Percentiles rank a stretch among this genome's conserved stretches.
Evolutionary conservation across 1,140 invertebrate genomes (phyloP).

Genomic region (Linepithema humile): DNA sequence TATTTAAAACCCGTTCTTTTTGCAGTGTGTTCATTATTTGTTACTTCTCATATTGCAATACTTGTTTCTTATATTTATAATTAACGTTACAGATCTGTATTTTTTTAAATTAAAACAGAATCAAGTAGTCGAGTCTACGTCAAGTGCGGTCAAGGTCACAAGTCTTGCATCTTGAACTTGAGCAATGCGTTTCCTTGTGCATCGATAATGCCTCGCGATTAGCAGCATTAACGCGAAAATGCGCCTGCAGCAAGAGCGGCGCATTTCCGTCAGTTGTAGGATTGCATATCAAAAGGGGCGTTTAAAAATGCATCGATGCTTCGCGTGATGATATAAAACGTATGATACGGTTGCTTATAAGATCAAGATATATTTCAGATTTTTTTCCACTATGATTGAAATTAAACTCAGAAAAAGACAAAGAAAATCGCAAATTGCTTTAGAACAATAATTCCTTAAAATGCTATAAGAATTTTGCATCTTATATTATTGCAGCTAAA

Average conservation of each 20-base stretch:
- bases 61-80: neutral
- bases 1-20: too few species aligned
- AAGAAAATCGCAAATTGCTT: neutral
- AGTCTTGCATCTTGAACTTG: slow-evolving; percentile 16
- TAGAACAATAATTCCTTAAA: neutral
- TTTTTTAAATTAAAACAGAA: neutral
- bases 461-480: neutral
- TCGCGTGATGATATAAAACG: neutral
- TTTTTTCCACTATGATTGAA: too few species aligned
- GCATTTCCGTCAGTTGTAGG: neutral
- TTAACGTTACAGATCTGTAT: too few species aligned
- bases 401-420: neutral
- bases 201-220: slow-evolving; percentile 24
- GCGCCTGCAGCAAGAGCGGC: neutral
- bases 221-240: slow-evolving; percentile 2
- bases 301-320: neutral
- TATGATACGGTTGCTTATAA: neutral
- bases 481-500: neutral
- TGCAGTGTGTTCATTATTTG: too few species aligned
- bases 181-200: neutral
- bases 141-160: slow-evolving; percentile 9
- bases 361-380: neutral
- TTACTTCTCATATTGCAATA: neutral
- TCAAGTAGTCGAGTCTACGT: neutral
- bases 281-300: slow-evolving; percentile 45